Base-by-base conservation (phyloP, 35 echinoderm and acorn worm species). In the Amphiura filiformis region DNA sequence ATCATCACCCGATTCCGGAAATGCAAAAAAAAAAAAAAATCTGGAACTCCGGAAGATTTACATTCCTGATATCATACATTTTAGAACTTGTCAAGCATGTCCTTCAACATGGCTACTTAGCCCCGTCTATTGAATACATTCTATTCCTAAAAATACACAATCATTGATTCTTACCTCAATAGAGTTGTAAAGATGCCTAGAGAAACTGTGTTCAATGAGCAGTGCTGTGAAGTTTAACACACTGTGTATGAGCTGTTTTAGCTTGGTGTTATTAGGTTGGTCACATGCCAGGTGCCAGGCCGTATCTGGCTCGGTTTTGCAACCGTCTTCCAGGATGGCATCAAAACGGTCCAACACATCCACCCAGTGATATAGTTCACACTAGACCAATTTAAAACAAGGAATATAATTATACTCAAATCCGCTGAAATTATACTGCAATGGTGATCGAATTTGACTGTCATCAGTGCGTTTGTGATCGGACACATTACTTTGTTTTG, bases 351-450 rank as follows among this genome's bases (percentile, higher is more conserved):
- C 96, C 57, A 98, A 38, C 57, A 98, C 92, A 90, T 98, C 96
- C 38, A 98, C 89, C 96, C 96, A 98, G 47, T 98, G 96, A 82
- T 94, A 98, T 26, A 98, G 39, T 94, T 98, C 96, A 87, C 96
- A 94, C 96, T 98, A 37, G 18, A 34, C 12, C 34, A 79, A 14
- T 41, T 37, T 41, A 39, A 40, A 22, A 37, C 34, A 40, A 14
- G 34, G 38, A 7, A 41, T 17, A 41, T 15, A 11, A 82, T 37
- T 82, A 34, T 41, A 17, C 20, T 20, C 38, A 40, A 18, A 39
- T 36, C 11, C 20, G 20, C 11, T 34, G 13, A 13, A 34, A 13
- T 14, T 34, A 23, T 30, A 32, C 13, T 39, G 37, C 14, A 13
- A 1, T 14, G 20, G 33, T 30, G 13, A 56, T 20, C 77, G 12